These are phyloP conservation scores for Falco naumanni DNA, from an alignment of 2,797 vertebrate genomes.

Conservation along the genomic window DNA sequence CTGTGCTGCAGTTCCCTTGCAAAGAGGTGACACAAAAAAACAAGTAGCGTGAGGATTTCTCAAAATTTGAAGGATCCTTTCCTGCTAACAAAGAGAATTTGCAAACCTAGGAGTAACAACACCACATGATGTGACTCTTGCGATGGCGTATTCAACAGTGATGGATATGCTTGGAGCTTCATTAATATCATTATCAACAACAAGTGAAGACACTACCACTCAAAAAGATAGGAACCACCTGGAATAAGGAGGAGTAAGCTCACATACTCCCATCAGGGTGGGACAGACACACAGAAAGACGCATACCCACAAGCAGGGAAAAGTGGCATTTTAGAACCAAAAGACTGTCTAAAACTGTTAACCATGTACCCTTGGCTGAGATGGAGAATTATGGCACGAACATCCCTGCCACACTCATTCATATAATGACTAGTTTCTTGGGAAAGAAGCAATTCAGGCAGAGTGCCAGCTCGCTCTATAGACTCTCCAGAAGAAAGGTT, in stretches of 20 bases:
- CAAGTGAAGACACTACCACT: background rate
- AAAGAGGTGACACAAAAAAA: background rate
- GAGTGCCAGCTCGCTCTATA: background rate
- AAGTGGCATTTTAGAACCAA: background rate
- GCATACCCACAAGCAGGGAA: background rate
- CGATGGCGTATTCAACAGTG: background rate
- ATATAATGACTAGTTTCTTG: background rate
- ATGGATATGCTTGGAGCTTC: background rate
- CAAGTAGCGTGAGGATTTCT: background rate
- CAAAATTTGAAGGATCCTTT: background rate
- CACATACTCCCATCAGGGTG: fast-evolving
- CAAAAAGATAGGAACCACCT: background rate
- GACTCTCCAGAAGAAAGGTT: conserved; percentile 50
- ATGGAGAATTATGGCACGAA: background rate
- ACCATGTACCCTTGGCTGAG: background rate
- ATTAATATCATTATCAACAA: background rate
- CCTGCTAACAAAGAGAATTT: background rate
- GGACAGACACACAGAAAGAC: background rate
- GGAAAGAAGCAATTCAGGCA: conserved; percentile 25
- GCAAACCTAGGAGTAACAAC: background rate
- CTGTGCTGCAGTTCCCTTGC: background rate
- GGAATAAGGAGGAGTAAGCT: background rate
- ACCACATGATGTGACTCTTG: background rate
- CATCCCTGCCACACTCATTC: background rate
- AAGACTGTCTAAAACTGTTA: background rate